Conservation (phyloP, 2,797 vertebrate species). For the Peromyscus nudipes region DNA sequence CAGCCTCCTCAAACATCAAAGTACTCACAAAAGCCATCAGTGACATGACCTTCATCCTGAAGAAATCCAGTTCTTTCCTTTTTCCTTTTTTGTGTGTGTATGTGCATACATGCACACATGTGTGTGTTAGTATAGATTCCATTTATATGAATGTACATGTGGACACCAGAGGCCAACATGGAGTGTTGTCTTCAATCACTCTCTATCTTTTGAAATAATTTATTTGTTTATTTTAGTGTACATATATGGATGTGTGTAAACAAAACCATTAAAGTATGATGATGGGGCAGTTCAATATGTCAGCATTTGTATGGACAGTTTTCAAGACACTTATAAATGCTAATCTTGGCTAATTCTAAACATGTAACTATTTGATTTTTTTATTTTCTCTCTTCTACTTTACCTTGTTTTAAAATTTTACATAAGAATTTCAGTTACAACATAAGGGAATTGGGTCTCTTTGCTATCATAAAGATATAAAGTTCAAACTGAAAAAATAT, state of each 20-base stretch:
- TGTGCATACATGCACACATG: background rate
- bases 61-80: background rate
- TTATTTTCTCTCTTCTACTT: background rate
- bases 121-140: background rate
- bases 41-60: background rate
- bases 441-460: background rate
- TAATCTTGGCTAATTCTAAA: background rate
- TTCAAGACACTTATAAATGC: background rate
- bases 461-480: background rate
- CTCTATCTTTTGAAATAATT: background rate
- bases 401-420: background rate
- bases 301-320: background rate
- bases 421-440: background rate
- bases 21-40: background rate
- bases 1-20: rapidly evolving
- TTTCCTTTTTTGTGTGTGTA: background rate
- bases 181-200: background rate
- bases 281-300: background rate
- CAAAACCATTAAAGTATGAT: background rate
- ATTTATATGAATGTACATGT: background rate
- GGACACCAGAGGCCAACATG: background rate
- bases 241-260: background rate
- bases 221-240: background rate
- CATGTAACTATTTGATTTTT: background rate
- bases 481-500: background rate